Base-by-base conservation (phyloP, 2,797 vertebrate species). In the Ctenosaura bakeri region DNA sequence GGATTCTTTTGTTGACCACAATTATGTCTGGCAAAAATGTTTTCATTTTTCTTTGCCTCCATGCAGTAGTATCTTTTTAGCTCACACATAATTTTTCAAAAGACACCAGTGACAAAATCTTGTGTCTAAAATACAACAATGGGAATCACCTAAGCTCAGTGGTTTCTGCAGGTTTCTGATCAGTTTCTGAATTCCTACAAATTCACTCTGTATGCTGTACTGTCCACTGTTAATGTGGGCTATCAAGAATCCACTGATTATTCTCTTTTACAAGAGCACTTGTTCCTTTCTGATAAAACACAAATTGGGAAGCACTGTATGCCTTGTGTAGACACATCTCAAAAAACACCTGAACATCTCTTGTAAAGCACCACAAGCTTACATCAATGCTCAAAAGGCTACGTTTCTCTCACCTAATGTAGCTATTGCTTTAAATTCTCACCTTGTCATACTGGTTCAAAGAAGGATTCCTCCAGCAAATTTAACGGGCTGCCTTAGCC, bases 201-300 rank as follows among this genome's bases (percentile, higher is more conserved):
- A 92, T 0, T 85, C 94, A 95, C 93, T 10, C 1, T 89, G 73
- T 92, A 94, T 91, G 87, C 90, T 93, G 87, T 92, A 91, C 91
- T 66, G 93, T 46, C 5, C 76, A 85, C 78, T 24, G 91, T 1
- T 3, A 52, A 93, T 94, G 94, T 95, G 90, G 93, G 83, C 35
- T 5, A 64, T 89, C 0, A 90, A 92, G 92, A 94, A 29, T 16
- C 94, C 95, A 94, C 96, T 94, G 92, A 94, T 95, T 91, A 90
- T 50, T n/a, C 77, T 81, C 91, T 88, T 88, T 95, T 94, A 91
- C 92, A 94, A 94, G 94, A 92, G 90, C 88, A 95, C 62, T 56
- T 62, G 79, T 84, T 96, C 96, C 94, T 96, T 96, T 94, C 95
- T 92, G 92, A 94, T 95, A 77, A 87, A 89, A 90, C 92, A 91